Evolutionary conservation across 92 coral and sea anemone species (phyloP), one percentile per base, ranked within the genome.

Genomic region (Scolanthus callimorphus): DNA sequence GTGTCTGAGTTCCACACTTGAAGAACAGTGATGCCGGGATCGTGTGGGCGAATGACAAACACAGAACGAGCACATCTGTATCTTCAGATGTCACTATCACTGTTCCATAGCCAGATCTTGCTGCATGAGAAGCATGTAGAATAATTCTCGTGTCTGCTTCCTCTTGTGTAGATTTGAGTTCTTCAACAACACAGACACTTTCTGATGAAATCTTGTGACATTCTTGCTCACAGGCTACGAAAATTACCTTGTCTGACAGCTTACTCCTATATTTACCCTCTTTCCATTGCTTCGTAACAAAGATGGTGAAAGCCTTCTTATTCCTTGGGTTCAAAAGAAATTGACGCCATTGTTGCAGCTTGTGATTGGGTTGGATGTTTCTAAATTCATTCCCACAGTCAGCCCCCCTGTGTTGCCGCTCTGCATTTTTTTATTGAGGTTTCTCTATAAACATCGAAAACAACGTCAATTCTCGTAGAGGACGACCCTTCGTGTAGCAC

Each of bases 331-430:
- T 63, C 60, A 52, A 8, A 70, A 67, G 51, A 82, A 76, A n/a
- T 63, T 76, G 29, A 65, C 49, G 79, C 84, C 63, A 52, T 47
- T 82, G 84, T 26, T 67, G 76, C 17, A 74, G 45, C 17, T 74
- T 74, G 61, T 70, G 67, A 31, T 60, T 51, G 12, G 77, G 55
- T 34, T 73, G 79, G 28, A 68, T 28, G 17, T 55, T 52, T 57
- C 65, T 46, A 29, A 55, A 74, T 49, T 70, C 81, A 62, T 65
- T 64, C 19, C 76, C 88, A 34, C 12, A 51, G 23, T 62, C 78
- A 20, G 63, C 53, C 17, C 81, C 81, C 60, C 81, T 37, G n/a
- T 57, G 25, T 49, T 68, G 48, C 49, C 78, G 57, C 52, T 73
- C 75, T 30, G 74, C 30, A 24, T 77, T 77, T 62, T n/a, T 78